Evolutionary conservation across 1,140 invertebrate species (phyloP).

Genomic region (Gonatopus flavifemur): DNA sequence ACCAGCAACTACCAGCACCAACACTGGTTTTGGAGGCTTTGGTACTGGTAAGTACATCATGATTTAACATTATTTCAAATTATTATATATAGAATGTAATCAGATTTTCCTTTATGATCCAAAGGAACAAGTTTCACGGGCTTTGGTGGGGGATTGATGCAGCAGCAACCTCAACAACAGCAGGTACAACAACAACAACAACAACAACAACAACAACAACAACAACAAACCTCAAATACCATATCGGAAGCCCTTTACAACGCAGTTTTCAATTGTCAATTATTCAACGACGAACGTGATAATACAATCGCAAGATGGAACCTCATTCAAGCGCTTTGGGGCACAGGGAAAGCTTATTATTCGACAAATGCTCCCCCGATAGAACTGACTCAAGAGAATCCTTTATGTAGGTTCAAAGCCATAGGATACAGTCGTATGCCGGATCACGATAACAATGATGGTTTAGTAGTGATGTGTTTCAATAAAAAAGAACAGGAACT

Average conservation of each 20-base stretch:
- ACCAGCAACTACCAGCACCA: constrained; percentile 47
- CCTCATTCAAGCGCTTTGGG: constrained; percentile 91
- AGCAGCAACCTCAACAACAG: constrained; percentile 44
- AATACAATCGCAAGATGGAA: constrained; percentile 91
- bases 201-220: constrained; percentile 62
- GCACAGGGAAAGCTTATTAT: constrained; percentile 81
- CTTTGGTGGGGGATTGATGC: constrained; percentile 34
- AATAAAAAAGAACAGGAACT: constrained; percentile 78
- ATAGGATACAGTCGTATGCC: constrained; percentile 87
- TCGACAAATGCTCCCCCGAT: constrained; percentile 71
- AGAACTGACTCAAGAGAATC: constrained; percentile 85
- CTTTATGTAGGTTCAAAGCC: constrained; percentile 89
- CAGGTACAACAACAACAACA: constrained; percentile 58
- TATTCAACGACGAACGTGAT: constrained; percentile 92
- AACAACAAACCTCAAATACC: constrained; percentile 61
- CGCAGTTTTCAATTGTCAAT: constrained; percentile 79
- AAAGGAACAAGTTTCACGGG: constrained; percentile 31
- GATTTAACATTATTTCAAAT: neutral
- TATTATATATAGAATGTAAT: constrained; percentile 28
- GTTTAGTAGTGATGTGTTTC: constrained; percentile 80
- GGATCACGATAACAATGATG: constrained; percentile 81
- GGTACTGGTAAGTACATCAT: constrained; percentile 40
- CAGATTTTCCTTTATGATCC: constrained; percentile 1
- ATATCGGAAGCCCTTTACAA: constrained; percentile 72
- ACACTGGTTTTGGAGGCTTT: constrained; percentile 62